Base-by-base conservation (phyloP, 2,888 invertebrate genomes). In the Galerucella calmariensis region DNA sequence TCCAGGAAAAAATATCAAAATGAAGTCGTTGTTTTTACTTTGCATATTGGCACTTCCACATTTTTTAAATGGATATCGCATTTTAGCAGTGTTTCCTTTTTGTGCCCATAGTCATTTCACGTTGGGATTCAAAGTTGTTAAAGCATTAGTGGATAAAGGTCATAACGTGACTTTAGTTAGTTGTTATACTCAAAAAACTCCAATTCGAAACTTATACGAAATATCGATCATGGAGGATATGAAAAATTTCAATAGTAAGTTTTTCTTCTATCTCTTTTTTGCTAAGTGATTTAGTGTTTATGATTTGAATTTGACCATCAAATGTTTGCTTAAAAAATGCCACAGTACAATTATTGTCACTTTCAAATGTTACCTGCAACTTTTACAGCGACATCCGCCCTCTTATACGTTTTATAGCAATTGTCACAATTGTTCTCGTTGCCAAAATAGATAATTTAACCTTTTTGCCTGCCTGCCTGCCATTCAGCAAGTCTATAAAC, bases 121-220 rank as follows among this genome's bases (percentile, higher is more conserved):
- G 12, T 75, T 85, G 48, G 83, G 83, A 11, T 77, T 81, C 58
- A 73, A 75, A 44, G 70, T 86, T 12, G 73, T 83, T 12, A 81
- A 83, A 71, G 84, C 82, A 75, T 76, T 86, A 67, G 84, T 83
- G 0, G 72, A 75, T 12, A 79, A 86, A 58, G 89, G 89, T 6
- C 89, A 90, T 79, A 85, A 88, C 66, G 86, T 90, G 11, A 85
- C 85, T 11, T 80, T 85, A n/a, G 79, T 86, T 41, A 83, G 81
- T 63, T 82, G 84, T 0, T 83, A 81, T 72, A 79, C 79, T n/a
- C 82, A 87, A 8, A 86, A 87, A 74, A 83, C 83, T 44, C 86
- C 86, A 6, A 85, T 88, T 72, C 83, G 85, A 59, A 89, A 89
- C 82, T 84, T 88, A 20, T 87, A 85, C 4, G 79, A 80, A 69